Evolutionary conservation across 2,888 invertebrate genomes (phyloP), one percentile per base, ranked within the genome.

Genomic region (Boloria euphrosyne): DNA sequence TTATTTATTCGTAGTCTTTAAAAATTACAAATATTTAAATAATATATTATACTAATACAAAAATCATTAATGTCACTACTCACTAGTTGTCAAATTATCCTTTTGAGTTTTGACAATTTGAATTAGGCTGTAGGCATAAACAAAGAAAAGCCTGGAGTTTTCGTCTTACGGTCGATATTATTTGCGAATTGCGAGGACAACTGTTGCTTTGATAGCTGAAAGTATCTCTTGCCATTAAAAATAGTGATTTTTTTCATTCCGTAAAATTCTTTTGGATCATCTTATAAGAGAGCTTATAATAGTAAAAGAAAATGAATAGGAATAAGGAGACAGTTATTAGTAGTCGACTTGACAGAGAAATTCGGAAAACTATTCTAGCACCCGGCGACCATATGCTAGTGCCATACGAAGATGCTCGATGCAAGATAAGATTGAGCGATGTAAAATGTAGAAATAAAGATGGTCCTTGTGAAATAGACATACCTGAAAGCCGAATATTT

Each of bases 401-500:
- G 4, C 90, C 92, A 0, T 90, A 85, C 71, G 93, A 92, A 77
- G 92, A 92, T 69, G 80, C 90, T 47, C 83, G 89, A 10, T 92
- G 92, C 74, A 85, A 83, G 70, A 81, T 93, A 31, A 74, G 74
- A 47, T 38, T 93, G 52, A 74, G 80, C n/a, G 80, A 89, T 44
- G 76, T 92, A 0, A 75, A 73, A 7, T 87, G 86, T 71, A 76
- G 71, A 4, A 83, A 85, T 57, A 78, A 76, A 0, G 71, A 71
- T 13, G 87, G 85, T 16, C 70, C 74, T 0, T 80, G 82, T 65
- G 80, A 81, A 3, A 85, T 87, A n/a, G 88, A 87, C 18, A 31
- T 59, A 18, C 63, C 81, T 3, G 80, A 83, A 6, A 87, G 89
- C 72, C 76, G 79, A 27, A 77, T 90, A 62, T 87, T 93, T 57